Conservation (phyloP, 2,797 vertebrate genomes). For the Merluccius polli region DNA sequence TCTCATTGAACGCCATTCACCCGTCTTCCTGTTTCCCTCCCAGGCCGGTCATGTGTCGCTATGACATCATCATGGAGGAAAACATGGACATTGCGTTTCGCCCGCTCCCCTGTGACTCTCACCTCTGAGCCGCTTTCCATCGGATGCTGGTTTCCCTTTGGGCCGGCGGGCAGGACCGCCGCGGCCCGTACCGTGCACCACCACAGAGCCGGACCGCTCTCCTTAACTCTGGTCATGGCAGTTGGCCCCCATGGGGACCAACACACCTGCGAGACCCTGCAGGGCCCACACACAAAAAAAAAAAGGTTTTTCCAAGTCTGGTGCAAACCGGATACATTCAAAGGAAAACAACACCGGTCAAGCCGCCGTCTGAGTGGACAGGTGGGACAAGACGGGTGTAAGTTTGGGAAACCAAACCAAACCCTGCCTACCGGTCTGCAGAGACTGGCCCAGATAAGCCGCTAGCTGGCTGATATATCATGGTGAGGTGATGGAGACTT, state of each 20-base stretch:
- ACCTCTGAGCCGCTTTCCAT: constrained; percentile 12
- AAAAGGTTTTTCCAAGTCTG: background rate
- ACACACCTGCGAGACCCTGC: background rate
- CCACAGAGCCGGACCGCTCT: background rate
- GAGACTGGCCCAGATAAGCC: background rate
- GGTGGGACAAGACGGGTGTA: background rate
- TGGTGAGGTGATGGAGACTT: background rate
- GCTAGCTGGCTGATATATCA: background rate
- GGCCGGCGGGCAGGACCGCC: background rate
- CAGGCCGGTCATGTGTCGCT: constrained; percentile 72
- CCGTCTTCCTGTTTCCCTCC: background rate
- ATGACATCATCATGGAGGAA: constrained; percentile 77
- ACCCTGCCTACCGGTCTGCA: background rate
- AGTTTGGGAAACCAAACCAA: background rate
- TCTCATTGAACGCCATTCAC: background rate
- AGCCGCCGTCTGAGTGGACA: background rate
- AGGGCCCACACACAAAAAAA: background rate
- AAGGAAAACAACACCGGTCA: background rate
- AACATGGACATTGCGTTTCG: constrained; percentile 74
- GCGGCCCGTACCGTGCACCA: background rate
- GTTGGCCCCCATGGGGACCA: background rate
- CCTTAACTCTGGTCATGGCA: background rate
- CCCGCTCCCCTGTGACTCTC: constrained; percentile 61
- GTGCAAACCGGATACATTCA: background rate
- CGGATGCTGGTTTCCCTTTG: background rate